A percentile compares a stretch with the other conserved stretches of the same genome.
These are phyloP conservation scores for Leucophenga varia DNA, from an alignment of 1,140 invertebrate species.

Conservation along the genomic window DNA sequence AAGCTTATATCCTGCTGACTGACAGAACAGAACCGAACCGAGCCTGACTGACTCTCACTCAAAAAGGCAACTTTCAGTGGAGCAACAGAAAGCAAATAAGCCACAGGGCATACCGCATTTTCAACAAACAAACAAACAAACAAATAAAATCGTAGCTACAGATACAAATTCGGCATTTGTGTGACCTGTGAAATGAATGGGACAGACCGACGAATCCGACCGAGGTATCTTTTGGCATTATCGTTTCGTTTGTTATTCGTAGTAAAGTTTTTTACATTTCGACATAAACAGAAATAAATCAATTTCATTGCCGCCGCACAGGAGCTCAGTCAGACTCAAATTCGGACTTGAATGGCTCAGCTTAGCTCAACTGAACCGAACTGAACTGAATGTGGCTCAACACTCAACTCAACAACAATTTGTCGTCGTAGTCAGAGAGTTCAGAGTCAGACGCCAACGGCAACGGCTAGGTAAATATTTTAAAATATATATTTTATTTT, in stretches of 20 bases:
- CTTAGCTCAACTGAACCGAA: too few species aligned
- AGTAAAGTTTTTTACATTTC: conserved; percentile 23
- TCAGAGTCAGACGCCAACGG: too few species aligned
- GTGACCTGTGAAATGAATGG: conserved; percentile 8
- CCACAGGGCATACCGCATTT: conserved; percentile 14
- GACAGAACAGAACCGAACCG: too few species aligned
- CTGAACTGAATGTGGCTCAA: too few species aligned
- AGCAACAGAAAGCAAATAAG: conserved; percentile 23
- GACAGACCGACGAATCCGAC: conserved; percentile 4
- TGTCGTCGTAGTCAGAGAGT: too few species aligned
- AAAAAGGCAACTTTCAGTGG: conserved; percentile 2
- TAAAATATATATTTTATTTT: conserved; percentile 11
- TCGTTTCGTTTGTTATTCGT: background rate
- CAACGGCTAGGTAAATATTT: conserved; percentile 15
- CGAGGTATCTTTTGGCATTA: background rate
- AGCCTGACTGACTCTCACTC: too few species aligned
- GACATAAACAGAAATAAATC: conserved; percentile 49
- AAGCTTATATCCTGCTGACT: conserved; percentile 25
- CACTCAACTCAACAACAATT: too few species aligned
- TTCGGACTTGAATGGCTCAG: too few species aligned
- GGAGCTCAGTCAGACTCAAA: background rate
- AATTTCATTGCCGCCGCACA: conserved; percentile 40
- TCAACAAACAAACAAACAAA: too few species aligned
- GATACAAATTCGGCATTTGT: background rate
- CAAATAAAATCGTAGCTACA: too few species aligned